Conservation (phyloP, 2,797 vertebrate genomes). For the Galaxias olidus region DNA sequence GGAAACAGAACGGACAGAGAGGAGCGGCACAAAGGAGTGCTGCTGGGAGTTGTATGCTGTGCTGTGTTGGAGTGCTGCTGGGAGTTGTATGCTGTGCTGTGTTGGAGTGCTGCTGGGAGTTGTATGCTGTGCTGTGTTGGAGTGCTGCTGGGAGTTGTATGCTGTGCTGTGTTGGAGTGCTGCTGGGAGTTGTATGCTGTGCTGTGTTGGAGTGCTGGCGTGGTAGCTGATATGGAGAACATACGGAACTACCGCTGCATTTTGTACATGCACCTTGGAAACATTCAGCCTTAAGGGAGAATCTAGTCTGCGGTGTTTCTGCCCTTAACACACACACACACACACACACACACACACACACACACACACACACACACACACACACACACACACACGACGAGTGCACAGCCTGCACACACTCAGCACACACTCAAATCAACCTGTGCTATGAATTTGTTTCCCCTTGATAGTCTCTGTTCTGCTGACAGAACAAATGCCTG, state of each 20-base stretch:
- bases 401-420: not conserved
- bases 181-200: too few species aligned
- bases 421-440: too few species aligned
- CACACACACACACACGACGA: conserved; percentile 1
- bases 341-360: conserved; percentile 5
- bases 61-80: too few species aligned
- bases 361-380: conserved; percentile 12
- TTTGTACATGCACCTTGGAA: not conserved
- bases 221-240: too few species aligned
- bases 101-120: not conserved
- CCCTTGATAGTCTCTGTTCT: conserved; percentile 39
- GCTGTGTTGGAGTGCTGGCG: too few species aligned
- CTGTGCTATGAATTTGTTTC: not conserved
- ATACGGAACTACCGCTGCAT: too few species aligned
- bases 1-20: not conserved
- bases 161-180: too few species aligned
- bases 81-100: too few species aligned
- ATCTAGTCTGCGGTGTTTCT: conserved; percentile 2
- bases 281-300: not conserved
- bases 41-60: too few species aligned
- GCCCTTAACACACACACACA: conserved; percentile 4
- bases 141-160: too few species aligned
- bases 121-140: too few species aligned
- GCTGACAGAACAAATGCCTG: conserved; percentile 56
- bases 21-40: not conserved